Evolutionary conservation across 2,113 vertebrate genomes (phyloP), one percentile per base, ranked within the genome.

Genomic region (Silurus asotus): DNA sequence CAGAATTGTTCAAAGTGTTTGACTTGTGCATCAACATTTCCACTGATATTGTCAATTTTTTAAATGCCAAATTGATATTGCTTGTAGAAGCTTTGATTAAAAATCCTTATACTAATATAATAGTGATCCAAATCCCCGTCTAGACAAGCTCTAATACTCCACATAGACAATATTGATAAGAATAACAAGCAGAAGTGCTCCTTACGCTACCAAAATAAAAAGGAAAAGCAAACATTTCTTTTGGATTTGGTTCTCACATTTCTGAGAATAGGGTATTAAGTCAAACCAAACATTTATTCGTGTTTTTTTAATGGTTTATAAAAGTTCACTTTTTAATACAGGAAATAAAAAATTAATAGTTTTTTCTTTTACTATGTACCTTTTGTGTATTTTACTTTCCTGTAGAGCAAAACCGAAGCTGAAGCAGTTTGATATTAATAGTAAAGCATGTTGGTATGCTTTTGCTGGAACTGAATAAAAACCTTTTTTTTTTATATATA

Each of bases 161-260:
- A 88, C 91, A 91, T 92, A 82, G 61, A 86, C 85, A 87, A 90
- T 89, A 90, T 84, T 89, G 85, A 89, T 88, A 72, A 11, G 86
- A 88, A 93, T 90, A 94, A 91, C 80, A 92, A 92, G 88, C 87
- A 88, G 86, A 88, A 80, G 85, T 92, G 85, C 87, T 59, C 88
- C 61, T 85, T 84, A 55, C n/a, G 1, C 61, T 82, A 90, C 82
- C 86, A 86, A 84, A 88, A 85, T 78, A 84, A 87, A 69, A 82
- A 90, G 82, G 86, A 88, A 92, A 90, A 88, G 86, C 86, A 93
- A 94, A 93, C 92, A 93, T 94, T 92, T 90, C 81, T 92, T 65
- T 93, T 94, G 92, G 92, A 93, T 61, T 81, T 84, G 53, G 13
- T 84, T 72, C 67, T 64, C 70, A 55, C 28, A 59, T 84, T 20